Evolutionary conservation across 2,113 vertebrate species (phyloP).

Genomic region (Ailurus styani): DNA sequence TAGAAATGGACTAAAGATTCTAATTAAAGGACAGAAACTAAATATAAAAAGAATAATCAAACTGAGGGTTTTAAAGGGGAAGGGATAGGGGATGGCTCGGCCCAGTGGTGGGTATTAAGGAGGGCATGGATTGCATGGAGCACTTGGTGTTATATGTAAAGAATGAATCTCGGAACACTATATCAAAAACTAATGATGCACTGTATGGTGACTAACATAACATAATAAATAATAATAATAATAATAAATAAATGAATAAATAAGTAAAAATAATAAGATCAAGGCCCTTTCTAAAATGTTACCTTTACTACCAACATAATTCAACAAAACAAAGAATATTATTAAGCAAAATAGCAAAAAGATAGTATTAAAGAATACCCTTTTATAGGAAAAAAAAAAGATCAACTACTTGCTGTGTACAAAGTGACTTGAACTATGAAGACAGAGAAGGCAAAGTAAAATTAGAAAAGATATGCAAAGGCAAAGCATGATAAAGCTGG

Average conservation of each 20-base stretch:
- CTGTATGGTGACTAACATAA: no score
- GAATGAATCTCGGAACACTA: no score
- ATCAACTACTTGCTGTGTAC: background rate
- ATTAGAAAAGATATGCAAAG: background rate
- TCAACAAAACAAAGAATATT: background rate
- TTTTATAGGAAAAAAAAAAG: background rate
- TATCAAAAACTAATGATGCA: no score
- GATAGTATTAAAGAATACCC: background rate
- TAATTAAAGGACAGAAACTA: background rate
- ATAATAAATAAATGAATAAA: no score
- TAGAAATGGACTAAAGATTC: background rate
- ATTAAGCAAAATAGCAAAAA: background rate
- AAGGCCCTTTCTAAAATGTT: background rate
- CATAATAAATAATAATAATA: no score
- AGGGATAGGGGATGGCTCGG: no score
- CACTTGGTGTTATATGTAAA: no score
- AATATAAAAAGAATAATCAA: background rate
- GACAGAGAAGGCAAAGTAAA: background rate
- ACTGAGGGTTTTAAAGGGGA: no score
- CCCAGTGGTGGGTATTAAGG: no score
- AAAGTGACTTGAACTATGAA: background rate
- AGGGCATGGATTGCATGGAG: no score
- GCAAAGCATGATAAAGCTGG: background rate
- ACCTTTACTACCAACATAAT: background rate
- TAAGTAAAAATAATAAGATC: background rate